Evolutionary conservation across 2,888 invertebrate genomes (phyloP), one percentile per base, ranked within the genome.

Genomic region (Tenthredo mesomela): DNA sequence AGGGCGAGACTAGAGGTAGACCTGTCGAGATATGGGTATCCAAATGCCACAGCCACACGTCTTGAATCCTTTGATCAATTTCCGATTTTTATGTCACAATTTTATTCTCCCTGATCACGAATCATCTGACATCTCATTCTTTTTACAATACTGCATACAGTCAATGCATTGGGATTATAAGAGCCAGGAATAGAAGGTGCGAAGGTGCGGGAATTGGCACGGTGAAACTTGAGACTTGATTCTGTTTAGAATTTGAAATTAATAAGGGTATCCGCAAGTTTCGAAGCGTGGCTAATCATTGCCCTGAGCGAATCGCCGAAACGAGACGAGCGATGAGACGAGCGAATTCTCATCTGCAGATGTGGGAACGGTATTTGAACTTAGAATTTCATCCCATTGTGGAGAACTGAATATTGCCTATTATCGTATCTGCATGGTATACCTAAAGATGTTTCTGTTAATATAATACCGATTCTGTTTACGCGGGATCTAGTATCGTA

Each of bases 1-100:
- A 67, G 82, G 82, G 67, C 82, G 82, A 82, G 82, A 67, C 82
- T 82, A 82, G 82, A 67, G 67, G 82, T 10, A 80, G 77, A 50
- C 54, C 54, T 54, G 25, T 0, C n/a, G 77, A 50, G 50, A 77
- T 77, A 40, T 61, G 80, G 61, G 61, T 40, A 80, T 80, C 71
- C 71, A 10, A 73, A 73, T 73, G 71, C 71, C 71, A 73, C 71
- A 29, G 40, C 43, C 71, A 43, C 43, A 43, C 43, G 67, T 6
- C 18, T 33, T 15, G 9, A 29, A 29, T 9, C 71, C 21, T 18
- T 43, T 21, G 5, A 10, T 33, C 33, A 1, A 25, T 67, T 33
- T 33, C 12, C 15, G 0, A 33, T 67, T 67, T 18, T 67, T 18
- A n/a, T 4, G 33, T 7, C 4, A 18, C 5, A 25, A 33, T 21